phyloP scores from a whole-genome alignment of 2,113 vertebrate genomes.

The Alethe castanea region DNA sequence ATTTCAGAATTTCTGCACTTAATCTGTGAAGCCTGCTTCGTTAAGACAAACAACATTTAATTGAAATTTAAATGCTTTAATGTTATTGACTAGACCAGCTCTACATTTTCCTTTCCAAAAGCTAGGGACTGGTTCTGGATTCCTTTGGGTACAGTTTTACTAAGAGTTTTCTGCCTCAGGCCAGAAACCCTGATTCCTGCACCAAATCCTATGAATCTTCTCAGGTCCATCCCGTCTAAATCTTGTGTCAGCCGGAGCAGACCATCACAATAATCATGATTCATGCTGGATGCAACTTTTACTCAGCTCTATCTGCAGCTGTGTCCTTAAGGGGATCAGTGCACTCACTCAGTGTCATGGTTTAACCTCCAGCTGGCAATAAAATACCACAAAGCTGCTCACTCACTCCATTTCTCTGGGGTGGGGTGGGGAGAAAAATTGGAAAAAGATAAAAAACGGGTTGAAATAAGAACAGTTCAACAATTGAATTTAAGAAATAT shows the following conservation, averaged over 20 bases:
- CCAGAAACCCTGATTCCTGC: not conserved
- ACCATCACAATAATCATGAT: not conserved
- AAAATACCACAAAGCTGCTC: not conserved
- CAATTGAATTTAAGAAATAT: not conserved
- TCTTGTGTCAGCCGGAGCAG: not conserved
- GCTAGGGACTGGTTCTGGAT: not conserved
- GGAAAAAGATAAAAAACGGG: not conserved
- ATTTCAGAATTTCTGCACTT: not conserved
- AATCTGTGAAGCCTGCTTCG: not conserved
- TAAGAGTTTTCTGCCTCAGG: not conserved
- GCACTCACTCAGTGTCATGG: rapidly evolving
- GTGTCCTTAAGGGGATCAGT: not conserved
- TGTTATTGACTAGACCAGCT: not conserved
- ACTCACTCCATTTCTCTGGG: not conserved
- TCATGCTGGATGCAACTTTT: not conserved
- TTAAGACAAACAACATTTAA: constrained; percentile 2
- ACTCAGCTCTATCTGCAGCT: not conserved
- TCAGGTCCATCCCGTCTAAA: not conserved
- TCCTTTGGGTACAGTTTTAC: not conserved
- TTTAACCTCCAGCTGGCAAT: not conserved
- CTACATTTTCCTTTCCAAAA: not conserved
- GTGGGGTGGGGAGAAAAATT: not conserved
- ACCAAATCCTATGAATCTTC: not conserved
- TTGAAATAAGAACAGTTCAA: not conserved
- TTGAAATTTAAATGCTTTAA: not conserved